Base-by-base conservation (phyloP, 2,888 invertebrate genomes). In the Eilema sororculum region DNA sequence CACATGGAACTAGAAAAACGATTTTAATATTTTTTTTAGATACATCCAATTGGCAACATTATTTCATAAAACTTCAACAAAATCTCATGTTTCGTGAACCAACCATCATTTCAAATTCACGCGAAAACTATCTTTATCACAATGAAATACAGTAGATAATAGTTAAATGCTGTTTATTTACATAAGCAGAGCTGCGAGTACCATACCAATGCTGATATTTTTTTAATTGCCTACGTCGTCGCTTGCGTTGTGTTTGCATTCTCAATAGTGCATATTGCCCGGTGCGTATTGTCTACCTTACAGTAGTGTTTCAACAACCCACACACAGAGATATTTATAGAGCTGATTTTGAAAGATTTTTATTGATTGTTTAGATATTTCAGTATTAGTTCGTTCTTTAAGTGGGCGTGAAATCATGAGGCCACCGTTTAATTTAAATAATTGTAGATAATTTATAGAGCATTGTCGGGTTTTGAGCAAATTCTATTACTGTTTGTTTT, bases 241-340 rank as follows among this genome's bases (percentile, higher is more conserved):
- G 72, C 75, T 69, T 77, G 71, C 69, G 69, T 74, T 77, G 78
- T 81, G 80, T 82, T 82, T 76, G 84, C 82, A 86, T 85, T 85
- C 78, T 78, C 79, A 80, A 84, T 85, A 76, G 80, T 78, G 84
- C 84, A 86, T 84, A 82, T 85, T 81, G 84, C 80, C 62, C 82
- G 76, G 78, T 78, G 86, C 88, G 87, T 89, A 90, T 90, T 90
- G 89, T 91, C 87, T 89, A 84, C 87, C 80, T 78, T 79, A 82
- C 77, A 73, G 81, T 83, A 69, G 76, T 78, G 81, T 81, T 82
- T 81, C 76, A 81, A 67, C 78, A 73, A 82, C 77, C 83, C 77
- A 81, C 82, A 79, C 74, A 79, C 66, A 64, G 52, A 30, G 78
- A 67, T 65, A 71, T 24, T 2, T 79, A 86, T 79, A 85, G 88